These are phyloP conservation scores for Nestor notabilis DNA, from an alignment of 2,113 vertebrate genomes.

Conservation along the genomic window DNA sequence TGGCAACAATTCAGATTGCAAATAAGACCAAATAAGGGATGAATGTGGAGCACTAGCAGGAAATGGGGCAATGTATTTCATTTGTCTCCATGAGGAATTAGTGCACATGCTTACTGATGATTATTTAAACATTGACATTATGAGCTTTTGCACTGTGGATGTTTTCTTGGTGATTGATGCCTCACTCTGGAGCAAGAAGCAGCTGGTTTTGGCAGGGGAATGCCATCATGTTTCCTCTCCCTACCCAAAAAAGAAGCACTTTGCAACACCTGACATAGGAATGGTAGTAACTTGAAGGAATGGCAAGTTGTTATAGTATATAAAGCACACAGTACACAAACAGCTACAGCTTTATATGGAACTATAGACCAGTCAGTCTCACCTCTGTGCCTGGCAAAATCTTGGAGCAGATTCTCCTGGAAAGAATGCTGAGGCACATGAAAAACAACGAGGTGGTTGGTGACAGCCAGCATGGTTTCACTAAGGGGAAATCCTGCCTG, in stretches of 20 bases:
- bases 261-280: background rate
- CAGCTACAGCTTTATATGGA: no score
- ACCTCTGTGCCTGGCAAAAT: no score
- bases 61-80: background rate
- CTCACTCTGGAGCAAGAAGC: background rate
- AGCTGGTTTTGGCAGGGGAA: rapidly evolving
- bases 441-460: no score
- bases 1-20: background rate
- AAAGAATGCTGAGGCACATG: no score
- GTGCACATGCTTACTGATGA: background rate
- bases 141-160: background rate
- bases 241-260: background rate
- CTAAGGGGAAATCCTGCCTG: no score
- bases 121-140: background rate
- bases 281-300: background rate
- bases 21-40: background rate
- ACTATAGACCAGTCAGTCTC: no score
- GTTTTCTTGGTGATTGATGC: background rate
- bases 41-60: background rate
- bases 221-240: background rate
- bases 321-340: background rate
- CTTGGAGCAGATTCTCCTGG: no score
- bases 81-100: background rate
- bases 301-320: background rate
- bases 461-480: no score